These are phyloP conservation scores for Etheostoma spectabile DNA, from an alignment of 2,113 vertebrate species.

Conservation along the genomic window DNA sequence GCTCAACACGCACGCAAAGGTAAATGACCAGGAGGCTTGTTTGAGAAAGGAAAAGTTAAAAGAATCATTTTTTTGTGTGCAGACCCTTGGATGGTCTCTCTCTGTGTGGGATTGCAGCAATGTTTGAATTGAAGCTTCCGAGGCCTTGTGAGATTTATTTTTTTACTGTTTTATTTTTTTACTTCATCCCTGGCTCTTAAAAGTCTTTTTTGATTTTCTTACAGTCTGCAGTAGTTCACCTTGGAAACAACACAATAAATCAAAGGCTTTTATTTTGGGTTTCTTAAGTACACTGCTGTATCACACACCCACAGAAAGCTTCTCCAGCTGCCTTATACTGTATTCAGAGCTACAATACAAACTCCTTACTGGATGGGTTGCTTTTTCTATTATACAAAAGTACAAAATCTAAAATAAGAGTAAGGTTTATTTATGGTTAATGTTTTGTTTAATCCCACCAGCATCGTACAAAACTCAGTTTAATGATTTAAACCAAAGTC, in stretches of 20 bases:
- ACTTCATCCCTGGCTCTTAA: conserved; percentile 18
- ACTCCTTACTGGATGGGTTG: background rate
- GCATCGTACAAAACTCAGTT: background rate
- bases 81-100: background rate
- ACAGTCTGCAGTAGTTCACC: conserved; percentile 39
- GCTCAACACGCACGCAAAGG: conserved; percentile 98
- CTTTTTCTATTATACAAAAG: background rate
- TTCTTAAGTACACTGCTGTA: conserved; percentile 15
- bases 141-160: conserved; percentile 42
- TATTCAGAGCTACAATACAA: background rate
- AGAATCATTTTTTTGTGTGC: background rate
- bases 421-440: too few species aligned
- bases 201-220: conserved; percentile 41
- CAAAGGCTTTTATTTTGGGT: conserved; percentile 50
- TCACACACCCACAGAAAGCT: conserved; percentile 12
- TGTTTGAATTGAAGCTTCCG: conserved; percentile 22
- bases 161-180: conserved; percentile 30
- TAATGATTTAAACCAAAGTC: background rate
- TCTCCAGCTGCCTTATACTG: background rate
- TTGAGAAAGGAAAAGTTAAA: background rate
- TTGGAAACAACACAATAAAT: conserved; percentile 42
- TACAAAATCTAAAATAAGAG: background rate
- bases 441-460: background rate
- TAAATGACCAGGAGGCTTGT: conserved; percentile 54
- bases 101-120: conserved; percentile 16